Base-by-base conservation (phyloP, 2,113 vertebrate species). In the Poecilia latipinna region DNA sequence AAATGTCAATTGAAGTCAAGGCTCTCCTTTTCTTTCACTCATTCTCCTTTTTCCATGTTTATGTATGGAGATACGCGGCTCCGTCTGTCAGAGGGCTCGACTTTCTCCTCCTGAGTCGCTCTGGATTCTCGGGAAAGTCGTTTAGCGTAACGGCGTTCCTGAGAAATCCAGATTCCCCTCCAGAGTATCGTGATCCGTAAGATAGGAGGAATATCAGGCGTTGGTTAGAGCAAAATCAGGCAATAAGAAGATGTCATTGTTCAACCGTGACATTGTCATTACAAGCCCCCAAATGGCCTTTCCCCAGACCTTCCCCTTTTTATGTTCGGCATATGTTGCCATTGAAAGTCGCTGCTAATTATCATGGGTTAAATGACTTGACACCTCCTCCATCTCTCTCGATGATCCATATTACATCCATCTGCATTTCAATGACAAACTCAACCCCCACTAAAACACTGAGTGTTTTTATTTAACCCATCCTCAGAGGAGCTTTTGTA, bases 1-100 rank as follows among this genome's bases (percentile, higher is more conserved):
- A 98, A 98, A 98, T 97, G 97, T 98, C 97, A 98, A 96, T 97
- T 97, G 96, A 97, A 98, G 92, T 94, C 91, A 88, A 89, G 84
- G 82, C 88, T 90, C 83, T 91, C 91, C 84, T 84, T 86, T 78
- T 86, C 80, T 88, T 82, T 90, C 85, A 78, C 85, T 88, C 91
- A 80, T 89, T 90, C 87, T 86, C 81, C 51, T 57, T 86, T 82
- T 74, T 78, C 83, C 74, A 83, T 89, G 79, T 92, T 87, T 90
- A 88, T 91, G 81, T 83, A 88, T 83, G 79, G 71, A 44, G 39
- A 61, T 57, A 74, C 78, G 72, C 60, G 32, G 62, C 72, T 63
- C 61, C 68, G 26, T 60, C 6, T 33, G 17, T 7, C 39, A 42
- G 39, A 42, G 64, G 24, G 74, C 32, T 70, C 39, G 24, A 61